Percentiles rank a stretch among this genome's conserved stretches.
These are phyloP conservation scores for Montipora foliosa DNA, from an alignment of 64 coral and sea anemone genomes.

Conservation along the genomic window DNA sequence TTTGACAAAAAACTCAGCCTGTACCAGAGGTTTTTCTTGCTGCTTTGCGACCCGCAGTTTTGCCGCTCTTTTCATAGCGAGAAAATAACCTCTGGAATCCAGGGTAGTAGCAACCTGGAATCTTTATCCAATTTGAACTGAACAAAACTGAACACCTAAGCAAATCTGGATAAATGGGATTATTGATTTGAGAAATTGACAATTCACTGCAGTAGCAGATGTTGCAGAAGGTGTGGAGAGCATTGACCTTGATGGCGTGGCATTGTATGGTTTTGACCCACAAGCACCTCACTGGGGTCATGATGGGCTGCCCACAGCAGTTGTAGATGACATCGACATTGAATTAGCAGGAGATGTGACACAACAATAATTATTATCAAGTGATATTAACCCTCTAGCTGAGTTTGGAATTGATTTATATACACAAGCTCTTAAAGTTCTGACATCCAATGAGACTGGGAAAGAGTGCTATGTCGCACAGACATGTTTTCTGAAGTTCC, in stretches of 20 bases:
- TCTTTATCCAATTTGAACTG: constrained; percentile 30
- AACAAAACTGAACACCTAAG: constrained; percentile 37
- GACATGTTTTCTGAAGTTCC: too few species aligned
- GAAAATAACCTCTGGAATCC: too few species aligned
- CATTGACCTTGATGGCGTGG: background rate
- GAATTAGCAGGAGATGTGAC: background rate
- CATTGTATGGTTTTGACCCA: background rate
- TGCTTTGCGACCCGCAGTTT: too few species aligned
- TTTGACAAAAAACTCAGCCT: too few species aligned
- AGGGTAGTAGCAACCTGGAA: constrained; percentile 1
- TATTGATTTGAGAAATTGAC: constrained; percentile 40
- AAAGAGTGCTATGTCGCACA: too few species aligned
- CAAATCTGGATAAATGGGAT: constrained; percentile 71
- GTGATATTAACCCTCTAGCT: background rate
- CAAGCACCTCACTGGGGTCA: background rate
- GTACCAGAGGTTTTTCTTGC: too few species aligned
- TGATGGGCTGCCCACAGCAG: background rate
- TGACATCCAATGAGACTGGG: too few species aligned
- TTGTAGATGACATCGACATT: background rate
- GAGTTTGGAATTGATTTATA: background rate
- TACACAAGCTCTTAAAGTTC: background rate
- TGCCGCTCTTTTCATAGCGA: too few species aligned
- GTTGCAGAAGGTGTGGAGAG: background rate
- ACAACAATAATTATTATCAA: background rate
- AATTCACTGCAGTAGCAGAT: constrained; percentile 37